Evolutionary conservation across 2,797 vertebrate genomes (phyloP).

Genomic region (Chaenodraco wilsoni): DNA sequence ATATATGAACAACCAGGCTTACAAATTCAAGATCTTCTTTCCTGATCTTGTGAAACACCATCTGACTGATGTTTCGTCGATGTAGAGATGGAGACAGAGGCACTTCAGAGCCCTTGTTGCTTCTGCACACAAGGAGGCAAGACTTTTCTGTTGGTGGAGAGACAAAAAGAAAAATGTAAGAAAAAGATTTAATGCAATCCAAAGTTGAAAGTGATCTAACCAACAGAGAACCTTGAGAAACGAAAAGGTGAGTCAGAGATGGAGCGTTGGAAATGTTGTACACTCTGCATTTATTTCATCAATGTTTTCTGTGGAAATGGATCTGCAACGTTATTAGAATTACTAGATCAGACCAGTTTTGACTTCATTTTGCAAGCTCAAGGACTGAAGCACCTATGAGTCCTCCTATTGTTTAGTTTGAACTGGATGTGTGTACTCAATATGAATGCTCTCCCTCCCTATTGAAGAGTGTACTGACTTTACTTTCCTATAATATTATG

Average conservation of each 20-base stretch:
- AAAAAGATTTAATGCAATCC: background rate
- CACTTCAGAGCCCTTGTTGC: slow-evolving; percentile 88
- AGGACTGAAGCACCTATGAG: background rate
- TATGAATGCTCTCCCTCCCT: background rate
- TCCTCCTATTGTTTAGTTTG: slow-evolving; percentile 4
- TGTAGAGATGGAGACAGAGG: slow-evolving; percentile 87
- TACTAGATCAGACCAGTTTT: background rate
- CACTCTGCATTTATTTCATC: slow-evolving; percentile 12
- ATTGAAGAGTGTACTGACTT: background rate
- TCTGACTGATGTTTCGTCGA: slow-evolving; percentile 93
- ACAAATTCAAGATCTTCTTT: slow-evolving; percentile 96
- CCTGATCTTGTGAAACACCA: slow-evolving; percentile 99
- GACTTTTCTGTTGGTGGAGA: slow-evolving; percentile 88
- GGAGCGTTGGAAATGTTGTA: background rate
- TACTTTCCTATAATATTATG: background rate
- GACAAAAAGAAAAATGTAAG: background rate
- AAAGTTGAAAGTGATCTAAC: background rate
- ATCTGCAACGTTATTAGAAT: background rate
- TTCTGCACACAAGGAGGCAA: slow-evolving; percentile 93
- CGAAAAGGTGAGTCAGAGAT: slow-evolving; percentile 7
- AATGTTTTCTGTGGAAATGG: slow-evolving; percentile 4
- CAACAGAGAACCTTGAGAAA: slow-evolving; percentile 1
- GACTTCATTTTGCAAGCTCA: slow-evolving; percentile 3
- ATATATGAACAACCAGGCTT: slow-evolving; percentile 63
- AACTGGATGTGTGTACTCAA: background rate